Evolutionary conservation across 1,140 invertebrate species (phyloP), one percentile per base, ranked within the genome.

Genomic region (Drosophila hydei): DNA sequence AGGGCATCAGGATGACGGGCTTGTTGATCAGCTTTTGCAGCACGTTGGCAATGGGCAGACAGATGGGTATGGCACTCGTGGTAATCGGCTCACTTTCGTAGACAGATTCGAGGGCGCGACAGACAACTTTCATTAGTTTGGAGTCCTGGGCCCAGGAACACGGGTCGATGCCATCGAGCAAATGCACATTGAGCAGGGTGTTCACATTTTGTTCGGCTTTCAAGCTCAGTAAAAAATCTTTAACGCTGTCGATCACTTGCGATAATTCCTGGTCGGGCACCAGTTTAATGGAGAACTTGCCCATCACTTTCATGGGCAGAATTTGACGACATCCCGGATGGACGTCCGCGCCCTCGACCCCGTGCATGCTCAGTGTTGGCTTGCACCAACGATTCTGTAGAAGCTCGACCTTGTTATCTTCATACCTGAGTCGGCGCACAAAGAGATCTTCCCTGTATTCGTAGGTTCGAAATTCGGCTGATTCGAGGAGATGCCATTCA

Each of bases 311-410:
- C 73, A 75, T 75, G 2, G 72, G 75, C 18, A 78, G 4, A 0
- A 47, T 16, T 0, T 7, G 52, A 1, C 45, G 51, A 3, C 56
- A 60, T 1, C 36, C 61, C 11, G 42, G 23, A 0, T 52, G 30
- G 30, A 30, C 36, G 21, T 42, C 75, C 11, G 30, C 47, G 9
- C 73, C 73, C 21, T 68, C 38, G 4, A 78, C 33, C 1, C 73
- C 76, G 14, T 78, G 73, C 73, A 78, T 76, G 0, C 40, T 59
- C 30, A 78, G 21, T 0, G 59, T 23, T 0, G 73, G 45, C 5
- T 61, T 40, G 23, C 73, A 76, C 73, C 73, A 78, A 9, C 76
- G 73, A 48, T 38, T 45, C n/a, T 54, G 52, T 23, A 78, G 33
- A 12, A 68, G 2, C 9, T 59, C 59, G 0, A 30, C 55, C 25